These are phyloP conservation scores for Protodeltote pygarga DNA, from an alignment of 2,888 invertebrate genomes.

Conservation along the genomic window DNA sequence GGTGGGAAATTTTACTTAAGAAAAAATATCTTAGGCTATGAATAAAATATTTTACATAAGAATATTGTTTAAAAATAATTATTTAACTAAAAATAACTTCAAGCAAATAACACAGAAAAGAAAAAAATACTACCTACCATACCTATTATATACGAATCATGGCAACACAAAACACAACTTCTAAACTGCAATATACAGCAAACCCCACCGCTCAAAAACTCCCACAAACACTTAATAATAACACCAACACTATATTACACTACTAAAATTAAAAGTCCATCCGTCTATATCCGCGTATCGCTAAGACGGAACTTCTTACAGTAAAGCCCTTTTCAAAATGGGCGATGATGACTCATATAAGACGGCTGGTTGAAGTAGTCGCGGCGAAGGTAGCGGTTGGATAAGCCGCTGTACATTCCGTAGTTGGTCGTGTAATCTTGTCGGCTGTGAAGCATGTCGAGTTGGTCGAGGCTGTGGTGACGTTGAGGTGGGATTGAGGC, in stretches of 20 bases:
- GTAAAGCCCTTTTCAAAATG: slow-evolving; percentile 85
- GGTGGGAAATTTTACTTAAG: slow-evolving; percentile 6
- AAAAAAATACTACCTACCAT: no score
- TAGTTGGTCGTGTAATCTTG: slow-evolving; percentile 73
- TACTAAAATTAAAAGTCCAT: slow-evolving; percentile 67
- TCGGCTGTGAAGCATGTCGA: slow-evolving; percentile 79
- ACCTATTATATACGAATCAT: no score
- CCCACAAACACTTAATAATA: slow-evolving; percentile 57
- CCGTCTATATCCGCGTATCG: slow-evolving; percentile 79
- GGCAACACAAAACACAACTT: background rate
- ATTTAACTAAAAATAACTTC: no score
- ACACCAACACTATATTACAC: slow-evolving; percentile 61
- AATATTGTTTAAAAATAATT: no score
- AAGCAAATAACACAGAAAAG: background rate
- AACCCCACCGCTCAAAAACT: slow-evolving; percentile 38
- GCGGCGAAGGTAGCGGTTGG: slow-evolving; percentile 70
- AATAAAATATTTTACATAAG: background rate
- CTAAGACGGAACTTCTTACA: slow-evolving; percentile 83
- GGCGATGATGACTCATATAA: slow-evolving; percentile 79
- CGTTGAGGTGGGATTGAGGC: slow-evolving; percentile 70
- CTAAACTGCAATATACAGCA: slow-evolving; percentile 32
- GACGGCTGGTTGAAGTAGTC: slow-evolving; percentile 76
- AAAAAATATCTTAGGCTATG: background rate
- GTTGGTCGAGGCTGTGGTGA: slow-evolving; percentile 82
- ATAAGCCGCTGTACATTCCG: slow-evolving; percentile 62